Base-by-base conservation (phyloP, 2,797 vertebrate genomes). In the Graptemys geographica region DNA sequence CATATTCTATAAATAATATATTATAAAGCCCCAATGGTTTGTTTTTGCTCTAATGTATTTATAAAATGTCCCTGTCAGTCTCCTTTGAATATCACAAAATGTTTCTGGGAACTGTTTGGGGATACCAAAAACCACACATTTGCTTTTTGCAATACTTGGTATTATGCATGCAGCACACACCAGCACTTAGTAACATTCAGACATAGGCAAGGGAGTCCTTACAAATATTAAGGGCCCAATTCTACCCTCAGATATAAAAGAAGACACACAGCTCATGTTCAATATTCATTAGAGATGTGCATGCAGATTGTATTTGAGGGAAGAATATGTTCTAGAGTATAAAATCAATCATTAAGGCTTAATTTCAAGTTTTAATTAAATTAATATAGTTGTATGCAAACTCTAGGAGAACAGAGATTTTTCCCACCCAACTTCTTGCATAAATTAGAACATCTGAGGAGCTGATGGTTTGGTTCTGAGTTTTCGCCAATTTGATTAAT, bases 41-140 rank as follows among this genome's bases (percentile, higher is more conserved):
- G 15, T 11, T 82, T 3, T 85, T 72, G 87, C 90, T 96, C 91
- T 84, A 89, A 89, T 85, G 51, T 79, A 82, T 91, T 95, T 95
- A 72, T 59, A 79, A 89, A 92, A 86, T 28, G 51, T 81, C 51
- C 59, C 72, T 72, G n/a, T 27, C 65, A 69, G 57, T 92, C 23
- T 93, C n/a, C 49, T 94, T 86, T 85, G 76, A 92, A 82, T 88
- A 28, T 8, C 91, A 74, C 72, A 79, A 82, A 92, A 37, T 86
- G 47, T 28, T 93, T 95, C 83, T 53, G 76, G 28, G 19, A 92
- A 53, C 19, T 92, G 28, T 27, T 88, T 62, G 72, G 81, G 8
- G 62, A 84, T 65, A 81, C 10, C 47, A 51, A 81, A 79, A 93
- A 85, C 84, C 88, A 87, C 81, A 87, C 72, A 33, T 4, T 51